A percentile compares a stretch with the other conserved stretches of the same genome.
Conservation (phyloP, 2,113 vertebrate genomes). For the Monarcha castaneiventris region DNA sequence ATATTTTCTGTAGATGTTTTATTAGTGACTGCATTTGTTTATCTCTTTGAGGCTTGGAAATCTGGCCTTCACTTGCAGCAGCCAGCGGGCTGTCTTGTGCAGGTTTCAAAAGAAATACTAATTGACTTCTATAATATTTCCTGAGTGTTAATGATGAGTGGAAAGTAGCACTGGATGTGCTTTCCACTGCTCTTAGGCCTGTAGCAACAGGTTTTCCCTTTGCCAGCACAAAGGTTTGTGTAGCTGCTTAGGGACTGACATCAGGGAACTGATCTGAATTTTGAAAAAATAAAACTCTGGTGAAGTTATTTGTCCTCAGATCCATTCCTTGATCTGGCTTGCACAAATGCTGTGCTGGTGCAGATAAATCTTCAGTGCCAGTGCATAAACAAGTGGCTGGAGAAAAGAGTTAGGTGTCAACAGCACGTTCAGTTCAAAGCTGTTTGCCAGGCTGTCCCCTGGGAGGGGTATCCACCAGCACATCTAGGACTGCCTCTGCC, state of each 20-base stretch:
- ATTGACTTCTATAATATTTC: not conserved
- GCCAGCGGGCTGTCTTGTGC: not conserved
- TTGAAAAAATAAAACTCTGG: not conserved
- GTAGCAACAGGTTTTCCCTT: not conserved
- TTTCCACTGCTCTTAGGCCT: not conserved
- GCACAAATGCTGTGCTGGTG: not conserved
- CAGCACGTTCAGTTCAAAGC: accelerated
- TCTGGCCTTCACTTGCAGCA: not conserved
- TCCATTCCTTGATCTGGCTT: not conserved
- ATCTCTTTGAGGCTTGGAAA: not conserved
- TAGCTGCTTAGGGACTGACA: not conserved
- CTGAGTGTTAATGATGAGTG: not conserved
- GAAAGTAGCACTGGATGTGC: not conserved
- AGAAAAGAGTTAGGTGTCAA: not conserved
- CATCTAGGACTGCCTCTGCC: not conserved
- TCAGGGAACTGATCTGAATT: not conserved
- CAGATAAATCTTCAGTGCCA: not conserved
- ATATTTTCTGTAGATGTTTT: accelerated
- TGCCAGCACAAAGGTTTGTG: not conserved
- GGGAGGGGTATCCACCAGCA: not conserved
- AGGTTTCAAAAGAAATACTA: not conserved
- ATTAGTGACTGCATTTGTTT: not conserved
- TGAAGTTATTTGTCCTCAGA: not conserved
- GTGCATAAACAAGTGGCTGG: not conserved
- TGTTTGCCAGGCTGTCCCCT: not conserved